Evolutionary conservation across 2,797 vertebrate species (phyloP).

Genomic region (Phataginus tricuspis): DNA sequence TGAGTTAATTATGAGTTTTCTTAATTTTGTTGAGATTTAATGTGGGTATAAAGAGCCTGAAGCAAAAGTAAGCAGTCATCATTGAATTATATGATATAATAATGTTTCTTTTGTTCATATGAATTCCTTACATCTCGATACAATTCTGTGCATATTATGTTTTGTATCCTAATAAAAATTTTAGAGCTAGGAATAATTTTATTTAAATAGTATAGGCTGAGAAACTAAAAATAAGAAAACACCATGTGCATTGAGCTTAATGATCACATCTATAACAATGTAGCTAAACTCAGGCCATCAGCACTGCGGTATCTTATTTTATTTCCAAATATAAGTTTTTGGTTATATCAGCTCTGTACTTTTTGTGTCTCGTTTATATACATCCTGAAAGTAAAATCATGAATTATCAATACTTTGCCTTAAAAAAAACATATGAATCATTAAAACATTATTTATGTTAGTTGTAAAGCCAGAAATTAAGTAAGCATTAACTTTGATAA

Average conservation of each 20-base stretch:
- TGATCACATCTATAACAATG: background rate
- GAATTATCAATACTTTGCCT: slow-evolving; percentile 22
- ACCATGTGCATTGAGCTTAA: background rate
- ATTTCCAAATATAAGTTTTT: background rate
- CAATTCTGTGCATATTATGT: background rate
- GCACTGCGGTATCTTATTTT: background rate
- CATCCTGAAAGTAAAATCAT: slow-evolving; percentile 7
- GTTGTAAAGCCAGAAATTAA: slow-evolving; percentile 52
- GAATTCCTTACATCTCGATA: background rate
- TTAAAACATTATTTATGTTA: slow-evolving; percentile 24
- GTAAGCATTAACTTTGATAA: slow-evolving; percentile 41
- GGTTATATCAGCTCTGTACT: background rate
- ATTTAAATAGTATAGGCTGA: background rate
- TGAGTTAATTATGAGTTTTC: background rate
- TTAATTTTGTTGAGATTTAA: slow-evolving; percentile 33
- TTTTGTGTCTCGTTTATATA: slow-evolving; percentile 22
- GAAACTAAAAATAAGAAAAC: background rate
- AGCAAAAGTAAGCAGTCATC: slow-evolving; percentile 7
- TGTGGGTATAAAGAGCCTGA: background rate
- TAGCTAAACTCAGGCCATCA: background rate
- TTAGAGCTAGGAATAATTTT: slow-evolving; percentile 2
- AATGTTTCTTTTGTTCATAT: slow-evolving; percentile 33
- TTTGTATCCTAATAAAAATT: background rate
- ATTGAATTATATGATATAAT: background rate
- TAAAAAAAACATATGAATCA: slow-evolving; percentile 20